Evolutionary conservation across 1,140 invertebrate species (phyloP), one percentile per base, ranked within the genome.

Genomic region (Caenorhabditis brenneri): DNA sequence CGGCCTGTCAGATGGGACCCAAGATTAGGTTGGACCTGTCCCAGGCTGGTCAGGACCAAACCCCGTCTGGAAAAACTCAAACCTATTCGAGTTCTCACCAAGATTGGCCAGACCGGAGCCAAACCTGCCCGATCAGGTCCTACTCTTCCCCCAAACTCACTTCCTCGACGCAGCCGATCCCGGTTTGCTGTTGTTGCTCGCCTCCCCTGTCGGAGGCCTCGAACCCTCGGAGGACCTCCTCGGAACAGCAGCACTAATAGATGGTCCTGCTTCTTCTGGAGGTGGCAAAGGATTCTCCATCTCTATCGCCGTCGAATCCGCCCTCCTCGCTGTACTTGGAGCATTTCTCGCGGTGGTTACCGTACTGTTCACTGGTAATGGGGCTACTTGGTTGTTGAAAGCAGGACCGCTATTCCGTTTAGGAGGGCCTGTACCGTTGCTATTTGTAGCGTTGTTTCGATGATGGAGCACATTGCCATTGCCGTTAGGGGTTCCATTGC

Each of bases 401-500:
- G 65, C 33, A 7, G 36, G 65, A 2, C 36, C 65, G 46, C 29
- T 74, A 4, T 31, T 33, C 36, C 65, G 36, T 42, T 74, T 74
- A n/a, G 65, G 33, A 12, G 65, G 36, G 0, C 65, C 65, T n/a
- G 65, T 42, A 19, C 65, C 65, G n/a, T 74, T 74, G 29, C n/a
- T n/a, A n/a, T n/a, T n/a, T n/a, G 36, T 74, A 2, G 65, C 65
- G n/a, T 74, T 74, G 22, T 16, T 42, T 6, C 65, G 33, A 42
- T 74, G 65, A n/a, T 74, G 65, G 7, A 74, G 65, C 2, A n/a
- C n/a, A n/a, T 42, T 74, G 22, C 65, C 65, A 24, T 74, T 74
- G n/a, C 65, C 65, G n/a, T 74, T 74, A n/a, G 60, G 81, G 42
- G 49, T 65, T 36, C 58, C n/a, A n/a, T n/a, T n/a, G n/a, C n/a